Evolutionary conservation across 2,113 vertebrate species (phyloP).

Genomic region (Strix uralensis): DNA sequence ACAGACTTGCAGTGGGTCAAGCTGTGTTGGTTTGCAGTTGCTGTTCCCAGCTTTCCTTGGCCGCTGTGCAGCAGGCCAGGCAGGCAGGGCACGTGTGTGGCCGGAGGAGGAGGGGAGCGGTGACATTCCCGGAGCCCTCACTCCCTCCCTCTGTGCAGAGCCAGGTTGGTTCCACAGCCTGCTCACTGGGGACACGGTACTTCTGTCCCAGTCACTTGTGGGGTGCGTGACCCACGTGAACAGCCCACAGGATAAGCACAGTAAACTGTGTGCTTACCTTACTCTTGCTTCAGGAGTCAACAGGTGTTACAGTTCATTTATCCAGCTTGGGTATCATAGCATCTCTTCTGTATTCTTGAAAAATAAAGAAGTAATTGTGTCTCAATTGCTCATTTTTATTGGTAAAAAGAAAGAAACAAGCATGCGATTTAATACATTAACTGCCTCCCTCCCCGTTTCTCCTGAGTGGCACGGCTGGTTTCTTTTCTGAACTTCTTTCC

Average conservation of each 20-base stretch:
- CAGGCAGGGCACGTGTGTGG: rapidly evolving
- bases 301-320: not conserved
- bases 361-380: not conserved
- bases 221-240: not conserved
- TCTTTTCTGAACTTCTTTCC: not conserved
- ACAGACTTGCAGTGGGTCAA: not conserved
- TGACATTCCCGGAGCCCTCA: rapidly evolving
- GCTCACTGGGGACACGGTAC: not conserved
- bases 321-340: not conserved
- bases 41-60: not conserved
- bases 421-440: not conserved
- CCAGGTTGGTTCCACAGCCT: not conserved
- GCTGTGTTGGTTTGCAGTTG: not conserved
- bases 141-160: not conserved
- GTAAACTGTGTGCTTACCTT: not conserved
- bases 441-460: not conserved
- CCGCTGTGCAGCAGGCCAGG: not conserved
- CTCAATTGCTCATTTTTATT: not conserved
- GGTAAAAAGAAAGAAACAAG: not conserved
- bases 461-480: not conserved
- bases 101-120: not conserved
- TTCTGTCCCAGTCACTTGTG: not conserved
- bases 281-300: not conserved
- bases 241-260: not conserved
- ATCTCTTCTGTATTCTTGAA: not conserved